Base-by-base conservation (phyloP, 2,888 invertebrate genomes). In the Nebria salina region DNA sequence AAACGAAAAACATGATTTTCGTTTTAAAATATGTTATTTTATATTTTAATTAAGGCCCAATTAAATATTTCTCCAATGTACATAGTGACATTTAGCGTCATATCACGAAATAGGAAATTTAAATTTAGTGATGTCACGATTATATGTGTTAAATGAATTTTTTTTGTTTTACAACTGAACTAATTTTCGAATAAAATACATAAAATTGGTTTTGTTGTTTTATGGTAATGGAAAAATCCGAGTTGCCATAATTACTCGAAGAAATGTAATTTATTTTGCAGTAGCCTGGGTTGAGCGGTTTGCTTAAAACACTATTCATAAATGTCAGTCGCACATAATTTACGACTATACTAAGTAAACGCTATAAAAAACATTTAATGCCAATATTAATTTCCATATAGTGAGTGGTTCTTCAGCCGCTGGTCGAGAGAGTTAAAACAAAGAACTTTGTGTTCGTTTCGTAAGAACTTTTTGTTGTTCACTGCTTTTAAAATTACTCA, bases 1-100 rank as follows among this genome's bases (percentile, higher is more conserved):
- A 34, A 34, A 54, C 73, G 34, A 65, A 26, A 78, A 73, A 78
- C 78, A 78, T 73, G 78, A 73, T 73, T 78, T 78, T 78, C 65
- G 41, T 78, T 78, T 78, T 78, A 78, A 77, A 70, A 34, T 78
- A 54, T 65, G 64, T 78, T 73, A 73, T 54, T 72, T 65, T 72
- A 65, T 78, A 65, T 65, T 77, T 72, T 72, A 54, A 41, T 26
- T 72, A 54, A 13, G 26, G 70, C 20, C 54, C 54, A 54, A 54
- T 54, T 54, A 72, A 34, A 72, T n/a, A 26, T 34, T 72, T 7
- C 26, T 8, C 15, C 9, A 26, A 26, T 25, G 26, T 54, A 73
- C 9, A 15, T 64, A 75, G 26, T 15, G 13, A 64, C 64, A 75
- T 8, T 13, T 34, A 2, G 20, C 75, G 4, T 13, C 25, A 66